Evolutionary conservation across 2,113 vertebrate species (phyloP), one percentile per base, ranked within the genome.

Genomic region (Cephalopholis sonnerati): DNA sequence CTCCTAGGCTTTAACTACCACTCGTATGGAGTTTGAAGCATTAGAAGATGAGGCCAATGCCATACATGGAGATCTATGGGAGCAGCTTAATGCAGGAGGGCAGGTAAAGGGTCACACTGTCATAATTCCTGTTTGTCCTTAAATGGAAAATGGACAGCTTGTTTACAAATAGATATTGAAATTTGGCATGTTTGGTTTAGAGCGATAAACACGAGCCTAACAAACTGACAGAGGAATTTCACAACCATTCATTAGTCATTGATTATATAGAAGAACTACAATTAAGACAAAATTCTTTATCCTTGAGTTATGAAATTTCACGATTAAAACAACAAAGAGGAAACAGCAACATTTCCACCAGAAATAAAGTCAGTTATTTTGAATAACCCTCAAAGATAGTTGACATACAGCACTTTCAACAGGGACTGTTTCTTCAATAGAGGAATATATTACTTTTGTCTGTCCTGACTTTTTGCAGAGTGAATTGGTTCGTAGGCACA

Each of bases 21-120:
- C 96, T 89, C 96, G 95, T 0, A 79, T 97, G 13, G 97, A 98
- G 93, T 99, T 98, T 6, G 98, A 99, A 79, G 96, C 91, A 82
- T 92, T 99, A 22, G 97, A 99, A 85, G 96, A 97, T 0, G 97
- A 99, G 59, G 97, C 98, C 74, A 97, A 96, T 0, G 94, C 96
- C 72, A 96, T 99, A 81, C 98, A 99, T 0, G 97, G 98, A 1
- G 97, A 98, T 83, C 94, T 99, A 15, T 99, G 98, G 98, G 97
- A 99, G 80, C 98, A 99, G 88, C 97, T 99, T 51, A 97, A 97
- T 82, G 88, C 97, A 92, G 98, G 97, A 81, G 94, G 95, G 48
- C 98, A 98, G 96, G 98, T 98, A 94, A 93, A 74, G 27, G 4
- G 0, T 55, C 24, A 25, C 18, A 16, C 46, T 57, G 15, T 46